Conservation (phyloP, 2,888 invertebrate species). For the Apamea monoglypha region DNA sequence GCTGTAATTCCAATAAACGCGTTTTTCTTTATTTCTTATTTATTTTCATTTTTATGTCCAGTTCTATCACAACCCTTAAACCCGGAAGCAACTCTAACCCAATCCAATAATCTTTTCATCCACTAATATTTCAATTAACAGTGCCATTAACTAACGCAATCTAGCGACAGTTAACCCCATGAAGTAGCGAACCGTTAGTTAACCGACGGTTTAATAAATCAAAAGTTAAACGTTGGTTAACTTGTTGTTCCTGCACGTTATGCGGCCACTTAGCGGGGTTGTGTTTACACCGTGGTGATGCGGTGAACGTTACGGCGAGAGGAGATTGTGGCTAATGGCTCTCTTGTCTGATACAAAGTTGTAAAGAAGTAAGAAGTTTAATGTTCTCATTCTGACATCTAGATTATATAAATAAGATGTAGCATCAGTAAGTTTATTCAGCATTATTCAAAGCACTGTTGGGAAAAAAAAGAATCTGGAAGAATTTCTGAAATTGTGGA, state of each 20-base stretch:
- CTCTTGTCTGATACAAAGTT: not conserved
- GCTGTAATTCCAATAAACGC: too few relatives aligned
- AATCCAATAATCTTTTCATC: not conserved
- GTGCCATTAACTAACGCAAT: constrained; percentile 17
- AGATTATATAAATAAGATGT: not conserved
- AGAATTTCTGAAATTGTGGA: too few relatives aligned
- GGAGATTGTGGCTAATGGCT: not conserved
- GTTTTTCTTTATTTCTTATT: too few relatives aligned
- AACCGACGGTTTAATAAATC: constrained; percentile 83
- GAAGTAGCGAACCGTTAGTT: constrained; percentile 66
- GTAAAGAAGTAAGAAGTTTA: not conserved
- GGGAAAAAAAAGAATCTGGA: too few relatives aligned
- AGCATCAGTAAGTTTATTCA: too few relatives aligned
- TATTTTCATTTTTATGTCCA: not conserved
- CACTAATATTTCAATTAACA: constrained; percentile 32
- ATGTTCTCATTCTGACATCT: not conserved
- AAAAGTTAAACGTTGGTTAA: constrained; percentile 83
- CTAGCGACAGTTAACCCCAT: constrained; percentile 52
- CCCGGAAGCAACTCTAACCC: not conserved
- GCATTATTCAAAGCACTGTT: too few relatives aligned
- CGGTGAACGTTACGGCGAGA: not conserved
- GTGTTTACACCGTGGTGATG: constrained; percentile 71
- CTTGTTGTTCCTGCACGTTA: constrained; percentile 77
- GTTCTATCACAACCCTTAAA: not conserved
- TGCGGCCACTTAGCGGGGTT: constrained; percentile 75